Percentiles rank a stretch among this genome's conserved stretches.
phyloP scores from a whole-genome alignment of 2,113 vertebrate species.

The Oncorhynchus keta region DNA sequence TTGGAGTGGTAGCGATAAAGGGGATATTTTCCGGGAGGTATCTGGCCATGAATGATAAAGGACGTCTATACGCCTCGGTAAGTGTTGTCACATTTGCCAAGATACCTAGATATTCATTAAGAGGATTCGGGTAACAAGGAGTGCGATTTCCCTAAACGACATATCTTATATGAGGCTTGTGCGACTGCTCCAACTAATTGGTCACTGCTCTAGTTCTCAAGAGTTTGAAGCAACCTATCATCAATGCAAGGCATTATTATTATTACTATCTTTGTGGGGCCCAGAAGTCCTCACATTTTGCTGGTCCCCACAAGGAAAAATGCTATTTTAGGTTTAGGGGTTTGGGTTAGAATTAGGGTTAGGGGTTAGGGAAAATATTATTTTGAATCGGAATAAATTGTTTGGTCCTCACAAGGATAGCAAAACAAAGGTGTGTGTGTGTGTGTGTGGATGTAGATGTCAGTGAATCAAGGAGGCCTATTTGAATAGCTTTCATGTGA shows the following conservation, averaged over 20 bases:
- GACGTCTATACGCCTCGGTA: conserved; percentile 93
- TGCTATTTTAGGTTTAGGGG: no score
- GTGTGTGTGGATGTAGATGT: not conserved
- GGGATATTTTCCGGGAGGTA: conserved; percentile 92
- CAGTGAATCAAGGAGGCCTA: not conserved
- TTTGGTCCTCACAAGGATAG: no score
- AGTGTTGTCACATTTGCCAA: conserved; percentile 59
- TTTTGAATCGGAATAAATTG: no score
- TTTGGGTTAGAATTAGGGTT: no score
- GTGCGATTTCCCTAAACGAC: not conserved
- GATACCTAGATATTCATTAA: conserved; percentile 4
- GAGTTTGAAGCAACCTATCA: not conserved
- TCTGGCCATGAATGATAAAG: conserved; percentile 95
- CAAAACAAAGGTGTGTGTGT: not conserved
- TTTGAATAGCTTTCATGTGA: not conserved
- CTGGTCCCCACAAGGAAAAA: no score
- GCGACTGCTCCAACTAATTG: not conserved
- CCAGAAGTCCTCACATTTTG: no score
- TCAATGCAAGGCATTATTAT: not conserved
- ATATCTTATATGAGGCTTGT: conserved; percentile 14
- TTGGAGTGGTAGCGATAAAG: conserved; percentile 93
- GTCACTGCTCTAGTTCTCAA: not conserved
- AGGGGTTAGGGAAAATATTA: no score
- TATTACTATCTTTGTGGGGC: no score
- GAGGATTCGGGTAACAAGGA: conserved; percentile 33